Evolutionary conservation across 2,888 invertebrate species (phyloP), one percentile per base, ranked within the genome.

Genomic region (Meiosimyza platycephala): DNA sequence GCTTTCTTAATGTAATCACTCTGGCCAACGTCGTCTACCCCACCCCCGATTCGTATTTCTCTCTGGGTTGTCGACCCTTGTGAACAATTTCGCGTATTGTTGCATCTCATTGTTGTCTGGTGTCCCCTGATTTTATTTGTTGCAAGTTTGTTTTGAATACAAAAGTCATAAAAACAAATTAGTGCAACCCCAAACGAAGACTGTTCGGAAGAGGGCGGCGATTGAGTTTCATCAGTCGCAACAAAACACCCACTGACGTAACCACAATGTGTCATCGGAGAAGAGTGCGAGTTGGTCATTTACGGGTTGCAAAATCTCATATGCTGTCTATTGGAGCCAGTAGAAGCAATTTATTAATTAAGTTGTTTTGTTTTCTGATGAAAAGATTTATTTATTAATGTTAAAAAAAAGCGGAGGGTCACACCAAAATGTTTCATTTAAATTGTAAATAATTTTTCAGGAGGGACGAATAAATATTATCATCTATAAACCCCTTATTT

Each of bases 1-100:
- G 76, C 73, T 74, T 74, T 65, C 65, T 65, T 54, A 71, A 54
- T 71, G 70, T 48, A 75, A 74, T 71, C 76, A 65, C 70, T 73
- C 59, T 33, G 13, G 11, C 33, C 13, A 22, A 69, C 55, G 50
- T 22, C 22, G 6, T 3, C 52, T 52, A 40, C 9, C 47, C 63
- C 51, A 28, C 51, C 28, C 47, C 48, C 16, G 22, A 47, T 64
- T 28, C 47, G 57, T 57, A 13, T 67, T 12, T 13, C 60, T 15
- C 12, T 60, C 40, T 22, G 15, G 50, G 28, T 54, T 71, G 22
- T 55, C 54, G 51, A 60, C 51, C 54, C 63, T 48, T 18, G 50
- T 64, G 28, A 47, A 22, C 16, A 63, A 54, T 63, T 70, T 70
- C 63, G 70, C 70, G 70, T 70, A 70, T 70, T 70, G 70, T 70